phyloP scores from a whole-genome alignment of 2,888 invertebrate species.

The Chesias legatella region DNA sequence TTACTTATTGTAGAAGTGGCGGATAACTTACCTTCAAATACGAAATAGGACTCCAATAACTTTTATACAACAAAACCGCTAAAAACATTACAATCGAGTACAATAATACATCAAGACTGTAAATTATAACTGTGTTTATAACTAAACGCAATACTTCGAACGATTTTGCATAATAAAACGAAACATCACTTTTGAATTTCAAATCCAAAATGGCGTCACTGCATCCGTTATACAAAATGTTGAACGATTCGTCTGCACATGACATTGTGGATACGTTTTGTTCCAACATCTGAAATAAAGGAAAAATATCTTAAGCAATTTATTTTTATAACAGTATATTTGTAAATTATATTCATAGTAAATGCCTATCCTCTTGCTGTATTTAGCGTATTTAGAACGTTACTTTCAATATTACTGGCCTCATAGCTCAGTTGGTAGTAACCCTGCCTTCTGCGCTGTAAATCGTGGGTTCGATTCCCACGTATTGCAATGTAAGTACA shows the following conservation, averaged over 20 bases:
- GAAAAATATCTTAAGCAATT: neutral
- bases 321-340: neutral
- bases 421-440: too few relatives aligned
- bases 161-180: constrained; percentile 17
- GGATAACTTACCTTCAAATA: constrained; percentile 57
- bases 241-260: constrained; percentile 2
- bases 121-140: constrained; percentile 23
- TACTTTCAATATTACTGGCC: too few relatives aligned
- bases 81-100: constrained; percentile 37
- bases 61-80: constrained; percentile 43
- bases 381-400: too few relatives aligned
- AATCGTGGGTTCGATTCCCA: too few relatives aligned
- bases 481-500: too few relatives aligned
- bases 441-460: too few relatives aligned
- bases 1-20: too few relatives aligned
- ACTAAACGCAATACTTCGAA: neutral
- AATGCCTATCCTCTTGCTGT: too few relatives aligned
- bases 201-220: constrained; percentile 22
- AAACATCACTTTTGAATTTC: constrained; percentile 28
- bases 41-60: constrained; percentile 48
- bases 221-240: constrained; percentile 12
- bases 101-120: constrained; percentile 31
- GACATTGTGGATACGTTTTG: constrained; percentile 2
- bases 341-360: too few relatives aligned
- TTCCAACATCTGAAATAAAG: constrained; percentile 11